Evolutionary conservation across 2,113 vertebrate species (phyloP).

Genomic region (Brienomyrus longianalis): DNA sequence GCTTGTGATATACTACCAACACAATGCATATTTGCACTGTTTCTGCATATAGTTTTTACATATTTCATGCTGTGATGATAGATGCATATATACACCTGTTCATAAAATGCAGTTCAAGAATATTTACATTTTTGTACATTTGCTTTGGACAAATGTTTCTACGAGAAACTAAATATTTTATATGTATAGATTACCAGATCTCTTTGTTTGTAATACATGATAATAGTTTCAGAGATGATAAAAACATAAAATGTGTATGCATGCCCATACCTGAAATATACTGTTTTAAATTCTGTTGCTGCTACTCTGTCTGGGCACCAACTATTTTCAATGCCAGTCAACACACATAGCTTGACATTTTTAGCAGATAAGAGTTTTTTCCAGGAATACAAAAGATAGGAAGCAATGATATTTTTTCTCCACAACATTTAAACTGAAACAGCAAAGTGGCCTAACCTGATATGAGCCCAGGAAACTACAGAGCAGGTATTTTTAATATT

Average conservation of each 20-base stretch:
- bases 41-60: not conserved
- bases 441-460: conserved; percentile 74
- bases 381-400: conserved; percentile 61
- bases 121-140: not conserved
- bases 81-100: not conserved
- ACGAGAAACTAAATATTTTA: not conserved
- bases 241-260: not conserved
- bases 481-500: conserved; percentile 88
- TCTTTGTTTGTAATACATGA: not conserved
- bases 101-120: not conserved
- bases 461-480: conserved; percentile 71
- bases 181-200: not conserved
- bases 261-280: not conserved
- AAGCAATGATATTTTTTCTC: conserved; percentile 60
- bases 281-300: not conserved
- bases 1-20: conserved; percentile 30
- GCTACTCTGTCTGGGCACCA: not conserved
- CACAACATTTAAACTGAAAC: conserved; percentile 62
- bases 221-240: not conserved
- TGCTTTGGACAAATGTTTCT: not conserved
- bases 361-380: conserved; percentile 27
- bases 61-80: not conserved
- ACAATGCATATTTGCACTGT: conserved; percentile 24
- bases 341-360: conserved; percentile 60
- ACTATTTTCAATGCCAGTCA: conserved; percentile 35